phyloP scores from a whole-genome alignment of 1,140 invertebrate genomes.

The Coenobita brevimanus region DNA sequence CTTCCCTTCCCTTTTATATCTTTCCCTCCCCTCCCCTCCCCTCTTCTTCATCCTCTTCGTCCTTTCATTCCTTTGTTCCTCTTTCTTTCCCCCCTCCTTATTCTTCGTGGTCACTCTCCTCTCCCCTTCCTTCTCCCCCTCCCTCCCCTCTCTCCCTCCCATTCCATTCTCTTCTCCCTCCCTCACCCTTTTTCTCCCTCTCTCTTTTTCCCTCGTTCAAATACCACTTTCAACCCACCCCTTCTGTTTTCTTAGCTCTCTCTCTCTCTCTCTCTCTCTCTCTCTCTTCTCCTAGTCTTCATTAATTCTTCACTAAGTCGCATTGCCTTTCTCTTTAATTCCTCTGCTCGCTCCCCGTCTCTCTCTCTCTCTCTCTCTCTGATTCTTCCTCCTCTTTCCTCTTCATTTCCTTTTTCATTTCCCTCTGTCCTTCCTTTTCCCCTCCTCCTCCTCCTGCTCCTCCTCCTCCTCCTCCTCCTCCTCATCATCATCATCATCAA shows the following conservation, averaged over 20 bases:
- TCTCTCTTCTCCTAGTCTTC: not conserved
- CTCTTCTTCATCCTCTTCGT: not conserved
- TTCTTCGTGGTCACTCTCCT: not conserved
- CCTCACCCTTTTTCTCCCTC: not conserved
- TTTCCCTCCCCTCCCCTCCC: not conserved
- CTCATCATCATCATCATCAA: too few species aligned
- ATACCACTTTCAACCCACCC: not conserved
- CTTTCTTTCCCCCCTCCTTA: not conserved
- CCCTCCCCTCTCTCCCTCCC: constrained; percentile 1
- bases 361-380: not conserved
- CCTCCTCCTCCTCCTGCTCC: too few species aligned
- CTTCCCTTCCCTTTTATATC: too few species aligned
- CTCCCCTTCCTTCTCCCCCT: not conserved
- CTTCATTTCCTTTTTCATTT: not conserved
- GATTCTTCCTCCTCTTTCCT: not conserved
- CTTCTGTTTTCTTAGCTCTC: not conserved
- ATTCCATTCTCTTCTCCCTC: not conserved
- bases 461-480: too few species aligned
- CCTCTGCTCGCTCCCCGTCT: not conserved
- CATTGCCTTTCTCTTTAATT: not conserved
- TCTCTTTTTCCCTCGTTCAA: not conserved
- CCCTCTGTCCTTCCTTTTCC: too few species aligned
- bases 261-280: not conserved
- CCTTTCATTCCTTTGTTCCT: not conserved
- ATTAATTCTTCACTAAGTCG: not conserved